These are phyloP conservation scores for Podocnemis expansa DNA, from an alignment of 2,113 vertebrate genomes.

Conservation along the genomic window DNA sequence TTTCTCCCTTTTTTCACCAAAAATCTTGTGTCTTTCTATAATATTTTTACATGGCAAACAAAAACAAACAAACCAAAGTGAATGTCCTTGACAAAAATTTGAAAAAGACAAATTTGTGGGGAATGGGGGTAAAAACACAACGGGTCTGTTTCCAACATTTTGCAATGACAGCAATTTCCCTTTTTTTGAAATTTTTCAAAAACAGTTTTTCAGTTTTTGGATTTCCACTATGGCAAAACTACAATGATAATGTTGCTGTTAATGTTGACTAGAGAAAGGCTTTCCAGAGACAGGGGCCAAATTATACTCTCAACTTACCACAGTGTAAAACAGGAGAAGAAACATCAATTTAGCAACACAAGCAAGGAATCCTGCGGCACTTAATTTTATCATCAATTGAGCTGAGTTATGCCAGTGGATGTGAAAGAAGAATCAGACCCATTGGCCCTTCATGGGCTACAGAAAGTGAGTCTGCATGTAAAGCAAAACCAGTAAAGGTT, in stretches of 20 bases:
- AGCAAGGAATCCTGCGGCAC: too few relatives aligned
- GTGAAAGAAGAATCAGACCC: background rate
- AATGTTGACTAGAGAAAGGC: background rate
- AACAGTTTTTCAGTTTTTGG: background rate
- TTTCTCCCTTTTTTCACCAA: slow-evolving; percentile 46
- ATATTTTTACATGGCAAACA: background rate
- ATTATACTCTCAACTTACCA: background rate
- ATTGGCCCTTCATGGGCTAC: background rate
- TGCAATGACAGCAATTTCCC: background rate
- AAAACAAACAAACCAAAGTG: background rate
- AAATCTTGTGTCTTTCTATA: slow-evolving; percentile 33
- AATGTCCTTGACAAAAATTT: background rate
- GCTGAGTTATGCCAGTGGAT: background rate
- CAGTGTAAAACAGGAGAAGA: background rate
- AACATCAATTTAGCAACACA: background rate
- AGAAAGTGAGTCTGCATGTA: background rate
- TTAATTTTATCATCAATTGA: background rate
- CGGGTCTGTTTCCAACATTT: background rate
- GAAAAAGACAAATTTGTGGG: background rate
- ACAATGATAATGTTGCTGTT: background rate
- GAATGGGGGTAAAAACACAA: background rate
- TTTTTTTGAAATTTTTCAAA: background rate
- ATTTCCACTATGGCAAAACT: background rate
- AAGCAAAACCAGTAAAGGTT: background rate
- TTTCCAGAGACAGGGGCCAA: background rate